Evolutionary conservation across 2,797 vertebrate species (phyloP).

Genomic region (Alexandromys oeconomus): DNA sequence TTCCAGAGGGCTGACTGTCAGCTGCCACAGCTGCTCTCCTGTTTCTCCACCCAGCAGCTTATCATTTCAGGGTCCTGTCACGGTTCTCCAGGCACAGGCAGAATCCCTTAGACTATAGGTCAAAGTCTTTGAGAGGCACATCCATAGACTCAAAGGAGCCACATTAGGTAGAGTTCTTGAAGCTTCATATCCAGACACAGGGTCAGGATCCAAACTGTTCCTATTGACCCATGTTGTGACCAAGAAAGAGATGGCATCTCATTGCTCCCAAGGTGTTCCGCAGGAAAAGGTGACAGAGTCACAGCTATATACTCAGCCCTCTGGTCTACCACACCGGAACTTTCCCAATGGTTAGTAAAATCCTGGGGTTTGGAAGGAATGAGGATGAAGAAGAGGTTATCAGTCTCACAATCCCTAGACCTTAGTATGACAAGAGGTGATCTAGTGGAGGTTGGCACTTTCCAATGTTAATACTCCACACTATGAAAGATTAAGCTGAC

Average conservation of each 20-base stretch:
- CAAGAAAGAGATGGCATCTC: neutral
- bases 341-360: no score
- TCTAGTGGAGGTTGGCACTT: neutral
- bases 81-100: neutral
- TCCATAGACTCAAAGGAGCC: neutral
- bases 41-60: neutral
- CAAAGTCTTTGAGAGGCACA: neutral
- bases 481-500: neutral
- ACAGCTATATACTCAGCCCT: no score
- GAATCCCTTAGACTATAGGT: neutral
- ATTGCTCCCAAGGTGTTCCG: neutral
- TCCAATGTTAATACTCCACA: neutral
- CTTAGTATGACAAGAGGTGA: neutral
- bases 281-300: neutral
- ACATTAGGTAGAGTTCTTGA: neutral
- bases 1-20: neutral
- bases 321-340: neutral
- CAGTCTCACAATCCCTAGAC: neutral
- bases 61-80: neutral
- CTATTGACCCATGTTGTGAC: neutral
- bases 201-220: neutral
- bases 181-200: neutral
- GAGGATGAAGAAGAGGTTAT: neutral
- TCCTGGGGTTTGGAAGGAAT: neutral
- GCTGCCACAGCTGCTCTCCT: fast-evolving